Evolutionary conservation across 2,888 invertebrate genomes (phyloP).

Genomic region (Apoderus coryli): DNA sequence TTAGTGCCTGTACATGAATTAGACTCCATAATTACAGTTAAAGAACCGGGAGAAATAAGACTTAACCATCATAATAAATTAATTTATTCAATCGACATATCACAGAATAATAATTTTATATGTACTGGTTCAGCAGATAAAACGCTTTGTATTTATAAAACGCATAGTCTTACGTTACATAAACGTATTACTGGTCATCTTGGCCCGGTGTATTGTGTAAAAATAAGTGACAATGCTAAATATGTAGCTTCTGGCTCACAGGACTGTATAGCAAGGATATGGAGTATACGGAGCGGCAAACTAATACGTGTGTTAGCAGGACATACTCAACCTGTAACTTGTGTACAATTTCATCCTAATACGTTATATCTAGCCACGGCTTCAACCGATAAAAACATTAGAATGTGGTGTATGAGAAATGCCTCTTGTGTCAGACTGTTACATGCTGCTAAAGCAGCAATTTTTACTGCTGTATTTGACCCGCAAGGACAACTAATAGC

Average conservation of each 20-base stretch:
- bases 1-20: conserved; percentile 23
- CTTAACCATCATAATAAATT: conserved; percentile 25
- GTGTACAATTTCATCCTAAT: conserved; percentile 86
- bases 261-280: conserved; percentile 67
- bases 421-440: conserved; percentile 70
- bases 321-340: conserved; percentile 76
- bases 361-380: conserved; percentile 81
- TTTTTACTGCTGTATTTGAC: conserved; percentile 69
- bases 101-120: conserved; percentile 22
- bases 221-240: conserved; percentile 49
- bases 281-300: conserved; percentile 68
- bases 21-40: conserved; percentile 17
- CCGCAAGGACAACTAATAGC: conserved; percentile 74
- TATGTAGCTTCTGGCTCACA: conserved; percentile 69
- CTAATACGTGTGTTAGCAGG: conserved; percentile 77
- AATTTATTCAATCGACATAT: conserved; percentile 26
- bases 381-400: conserved; percentile 75
- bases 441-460: conserved; percentile 58
- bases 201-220: conserved; percentile 82
- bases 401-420: conserved; percentile 76
- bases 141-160: conserved; percentile 26
- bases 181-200: conserved; percentile 56
- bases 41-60: conserved; percentile 19
- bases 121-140: conserved; percentile 28
- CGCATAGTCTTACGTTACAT: conserved; percentile 21